Conservation (phyloP, 2,113 vertebrate genomes). For the Brienomyrus longianalis region DNA sequence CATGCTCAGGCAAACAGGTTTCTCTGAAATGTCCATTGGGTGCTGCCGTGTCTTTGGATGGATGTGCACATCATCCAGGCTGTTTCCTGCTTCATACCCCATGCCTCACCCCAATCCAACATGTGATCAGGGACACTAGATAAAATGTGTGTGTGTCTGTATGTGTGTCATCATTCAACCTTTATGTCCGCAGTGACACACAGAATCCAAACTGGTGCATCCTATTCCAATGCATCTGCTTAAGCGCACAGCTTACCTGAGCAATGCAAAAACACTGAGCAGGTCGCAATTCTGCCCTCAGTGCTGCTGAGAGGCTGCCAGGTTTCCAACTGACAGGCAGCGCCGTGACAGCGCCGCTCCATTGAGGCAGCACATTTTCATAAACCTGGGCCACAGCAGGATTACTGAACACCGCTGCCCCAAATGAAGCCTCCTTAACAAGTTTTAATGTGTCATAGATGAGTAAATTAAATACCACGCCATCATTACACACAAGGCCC, state of each 20-base stretch:
- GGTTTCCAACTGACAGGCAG: background rate
- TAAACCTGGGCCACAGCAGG: background rate
- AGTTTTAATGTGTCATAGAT: conserved; percentile 14
- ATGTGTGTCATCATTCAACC: background rate
- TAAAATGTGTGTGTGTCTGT: background rate
- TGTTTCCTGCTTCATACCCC: background rate
- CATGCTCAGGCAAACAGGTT: background rate
- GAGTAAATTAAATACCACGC: conserved; percentile 9
- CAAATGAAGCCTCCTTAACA: background rate
- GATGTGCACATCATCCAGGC: background rate
- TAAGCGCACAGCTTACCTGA: background rate
- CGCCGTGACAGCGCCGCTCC: background rate
- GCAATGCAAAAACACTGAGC: background rate
- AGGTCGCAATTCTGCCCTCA: background rate
- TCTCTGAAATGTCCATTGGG: background rate
- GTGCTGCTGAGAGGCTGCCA: background rate
- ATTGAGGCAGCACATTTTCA: background rate
- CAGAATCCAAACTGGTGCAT: background rate
- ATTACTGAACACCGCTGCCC: background rate
- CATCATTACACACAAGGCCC: background rate
- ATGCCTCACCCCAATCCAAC: background rate
- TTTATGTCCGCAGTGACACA: background rate
- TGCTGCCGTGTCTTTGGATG: background rate
- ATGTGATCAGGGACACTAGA: background rate
- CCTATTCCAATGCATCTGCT: background rate